These are phyloP conservation scores for Caenorhabditis latens DNA, from an alignment of 1,140 invertebrate genomes.

Conservation along the genomic window DNA sequence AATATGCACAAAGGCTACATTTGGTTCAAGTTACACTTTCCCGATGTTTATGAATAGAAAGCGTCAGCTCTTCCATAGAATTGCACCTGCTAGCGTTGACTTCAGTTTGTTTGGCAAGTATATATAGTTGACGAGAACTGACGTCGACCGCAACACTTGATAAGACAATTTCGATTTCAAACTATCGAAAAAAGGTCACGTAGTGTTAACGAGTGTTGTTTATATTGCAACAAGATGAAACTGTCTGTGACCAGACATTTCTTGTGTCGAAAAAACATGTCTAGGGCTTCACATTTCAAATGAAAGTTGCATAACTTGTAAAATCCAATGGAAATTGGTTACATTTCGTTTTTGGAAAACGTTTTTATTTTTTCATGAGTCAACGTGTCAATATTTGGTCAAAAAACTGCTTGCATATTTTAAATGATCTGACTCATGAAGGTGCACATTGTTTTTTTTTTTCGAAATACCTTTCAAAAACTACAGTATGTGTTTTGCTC, in stretches of 20 bases:
- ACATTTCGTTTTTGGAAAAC: too few relatives aligned
- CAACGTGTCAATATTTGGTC: background rate
- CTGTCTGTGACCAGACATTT: background rate
- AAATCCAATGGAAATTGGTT: background rate
- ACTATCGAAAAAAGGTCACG: slow-evolving; percentile 20
- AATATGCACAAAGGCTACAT: slow-evolving; percentile 4
- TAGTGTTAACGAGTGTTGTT: background rate
- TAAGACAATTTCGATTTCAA: slow-evolving; percentile 3
- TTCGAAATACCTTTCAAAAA: too few relatives aligned
- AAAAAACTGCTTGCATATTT: background rate
- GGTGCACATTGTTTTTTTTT: too few relatives aligned
- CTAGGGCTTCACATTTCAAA: background rate
- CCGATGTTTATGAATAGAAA: slow-evolving; percentile 20
- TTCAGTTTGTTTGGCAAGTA: background rate
- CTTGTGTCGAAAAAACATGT: background rate
- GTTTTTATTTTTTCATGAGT: background rate
- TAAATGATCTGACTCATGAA: too few relatives aligned
- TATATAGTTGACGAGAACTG: slow-evolving; percentile 12
- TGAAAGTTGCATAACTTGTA: too few relatives aligned
- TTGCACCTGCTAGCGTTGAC: slow-evolving; percentile 24
- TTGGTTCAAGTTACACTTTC: slow-evolving; percentile 5
- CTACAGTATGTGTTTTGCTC: background rate
- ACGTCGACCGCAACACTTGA: slow-evolving; percentile 17
- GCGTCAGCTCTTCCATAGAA: slow-evolving; percentile 17
- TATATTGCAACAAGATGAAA: background rate